Evolutionary conservation across 2,888 invertebrate genomes (phyloP).

Genomic region (Athrips mouffetella): DNA sequence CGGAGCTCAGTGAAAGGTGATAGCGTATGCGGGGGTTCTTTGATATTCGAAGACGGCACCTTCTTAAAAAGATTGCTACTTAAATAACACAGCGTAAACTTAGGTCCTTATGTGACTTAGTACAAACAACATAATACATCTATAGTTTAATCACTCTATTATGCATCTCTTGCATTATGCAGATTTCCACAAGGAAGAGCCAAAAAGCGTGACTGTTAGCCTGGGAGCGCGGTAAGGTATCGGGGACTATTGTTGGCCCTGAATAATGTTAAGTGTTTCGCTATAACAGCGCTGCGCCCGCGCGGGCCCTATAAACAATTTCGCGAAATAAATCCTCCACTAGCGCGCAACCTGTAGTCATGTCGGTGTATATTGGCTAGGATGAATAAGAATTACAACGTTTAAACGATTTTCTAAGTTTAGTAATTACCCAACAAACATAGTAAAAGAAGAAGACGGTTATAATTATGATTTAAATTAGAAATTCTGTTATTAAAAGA

Average conservation of each 20-base stretch:
- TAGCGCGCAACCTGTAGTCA: slow-evolving; percentile 35
- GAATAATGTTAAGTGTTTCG: slow-evolving; percentile 66
- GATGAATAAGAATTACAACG: neutral
- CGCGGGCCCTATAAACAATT: slow-evolving; percentile 62
- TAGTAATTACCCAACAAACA: no score
- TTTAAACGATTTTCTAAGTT: no score
- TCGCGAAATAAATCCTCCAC: slow-evolving; percentile 61
- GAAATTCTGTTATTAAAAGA: no score
- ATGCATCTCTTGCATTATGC: slow-evolving; percentile 57
- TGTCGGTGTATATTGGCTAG: slow-evolving; percentile 32
- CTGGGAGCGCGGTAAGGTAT: slow-evolving; percentile 46
- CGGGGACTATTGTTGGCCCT: slow-evolving; percentile 50
- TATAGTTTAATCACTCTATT: slow-evolving; percentile 30
- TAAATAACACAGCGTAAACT: neutral
- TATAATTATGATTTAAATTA: no score
- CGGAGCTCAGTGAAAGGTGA: slow-evolving; percentile 30
- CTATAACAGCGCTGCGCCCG: slow-evolving; percentile 44
- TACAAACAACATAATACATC: no score
- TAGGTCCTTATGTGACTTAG: neutral
- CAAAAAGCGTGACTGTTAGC: slow-evolving; percentile 59
- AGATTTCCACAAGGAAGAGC: slow-evolving; percentile 51
- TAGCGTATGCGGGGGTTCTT: slow-evolving; percentile 39
- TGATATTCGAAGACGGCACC: slow-evolving; percentile 52
- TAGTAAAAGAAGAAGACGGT: no score
- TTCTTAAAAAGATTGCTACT: slow-evolving; percentile 25